Conservation (phyloP, 2,113 vertebrate species). For the Mormyrus iriodes region DNA sequence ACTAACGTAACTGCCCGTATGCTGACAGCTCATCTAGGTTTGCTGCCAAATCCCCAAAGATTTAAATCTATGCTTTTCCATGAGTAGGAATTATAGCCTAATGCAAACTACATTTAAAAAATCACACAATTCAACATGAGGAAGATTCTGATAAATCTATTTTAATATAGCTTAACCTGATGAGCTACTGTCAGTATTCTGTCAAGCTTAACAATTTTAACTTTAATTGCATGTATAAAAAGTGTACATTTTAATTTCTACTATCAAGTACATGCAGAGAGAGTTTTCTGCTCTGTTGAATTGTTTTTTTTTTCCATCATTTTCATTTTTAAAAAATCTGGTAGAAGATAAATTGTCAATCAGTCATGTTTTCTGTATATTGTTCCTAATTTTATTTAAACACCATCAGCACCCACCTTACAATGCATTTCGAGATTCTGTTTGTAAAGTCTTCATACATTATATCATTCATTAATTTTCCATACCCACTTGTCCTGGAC, state of each 20-base stretch:
- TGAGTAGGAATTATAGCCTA: conserved; percentile 44
- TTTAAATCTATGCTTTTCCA: conserved; percentile 45
- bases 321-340: not conserved
- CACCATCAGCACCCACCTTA: not conserved
- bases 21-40: conserved; percentile 54
- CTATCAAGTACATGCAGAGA: not conserved
- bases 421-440: not conserved
- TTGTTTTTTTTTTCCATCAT: not conserved
- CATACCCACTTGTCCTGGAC: not conserved
- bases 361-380: not conserved
- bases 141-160: not conserved
- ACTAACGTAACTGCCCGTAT: conserved; percentile 55
- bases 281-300: not conserved
- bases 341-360: not conserved
- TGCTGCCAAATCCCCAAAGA: conserved; percentile 50
- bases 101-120: conserved; percentile 31
- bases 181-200: not conserved
- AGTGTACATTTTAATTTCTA: not conserved
- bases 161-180: not conserved
- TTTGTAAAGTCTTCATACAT: not conserved
- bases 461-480: not conserved
- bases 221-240: not conserved
- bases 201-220: not conserved
- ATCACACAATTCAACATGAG: conserved; percentile 36
- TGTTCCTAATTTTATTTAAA: not conserved